Evolutionary conservation across 2,797 vertebrate species (phyloP), one percentile per base, ranked within the genome.

Genomic region (Sciurus carolinensis): DNA sequence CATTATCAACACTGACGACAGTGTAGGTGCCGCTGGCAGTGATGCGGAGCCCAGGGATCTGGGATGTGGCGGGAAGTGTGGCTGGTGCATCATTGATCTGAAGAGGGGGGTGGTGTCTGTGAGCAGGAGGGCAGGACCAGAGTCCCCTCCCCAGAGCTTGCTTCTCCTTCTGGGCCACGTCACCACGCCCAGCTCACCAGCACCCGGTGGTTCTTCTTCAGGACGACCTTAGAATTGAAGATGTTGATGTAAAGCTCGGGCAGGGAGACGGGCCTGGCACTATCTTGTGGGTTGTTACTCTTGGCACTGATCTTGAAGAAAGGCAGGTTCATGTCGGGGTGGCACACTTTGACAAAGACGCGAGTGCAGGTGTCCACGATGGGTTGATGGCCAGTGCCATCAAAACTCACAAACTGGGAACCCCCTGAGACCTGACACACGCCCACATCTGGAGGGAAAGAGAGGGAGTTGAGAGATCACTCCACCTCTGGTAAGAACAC

Each of bases 321-420:
- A 1, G 98, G 99, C 59, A 99, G 98, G 36, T 88, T 67, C 91
- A 91, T 96, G 77, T 96, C 98, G 73, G 91, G 64, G 92, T 99
- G 98, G 94, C 99, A 99, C 18, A 99, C 97, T 97, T 98, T 87
- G 69, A 98, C 99, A 96, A 99, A 97, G 0, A 98, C 98, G 77
- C 99, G 99, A 11, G 99, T 99, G 96, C 99, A 99, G 20, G 99
- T 98, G 36, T 99, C 99, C 98, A 98, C 98, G 97, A 98, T 20
- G 54, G 54, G 98, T 1, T 98, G 99, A 95, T 99, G 99, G 98
- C 99, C 99, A 80, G 97, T 69, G 13, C 98, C 98, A 54, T 99
- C 99, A 30, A 99, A 99, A 44, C 99, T 99, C 98, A 99, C 98
- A 90, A 99, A 99, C 97, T 99, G 98, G 44, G 99, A 99, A 83